Percentiles rank a stretch among this genome's conserved stretches.
These are phyloP conservation scores for Parazoanthus atlanticus DNA, from an alignment of 92 coral and sea anemone species.

Conservation along the genomic window DNA sequence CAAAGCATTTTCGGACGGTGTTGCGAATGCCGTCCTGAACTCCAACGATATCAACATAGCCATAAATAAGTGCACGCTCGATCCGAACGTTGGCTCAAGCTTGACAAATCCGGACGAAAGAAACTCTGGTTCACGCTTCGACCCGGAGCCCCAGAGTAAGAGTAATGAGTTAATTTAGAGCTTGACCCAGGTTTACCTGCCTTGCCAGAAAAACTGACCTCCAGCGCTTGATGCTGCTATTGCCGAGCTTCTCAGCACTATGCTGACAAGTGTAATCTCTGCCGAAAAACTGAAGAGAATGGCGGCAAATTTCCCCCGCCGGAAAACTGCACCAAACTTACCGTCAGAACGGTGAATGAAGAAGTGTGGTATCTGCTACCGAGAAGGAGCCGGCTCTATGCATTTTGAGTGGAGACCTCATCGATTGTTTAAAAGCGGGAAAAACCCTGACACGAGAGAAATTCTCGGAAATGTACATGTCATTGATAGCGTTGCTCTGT, in stretches of 20 bases:
- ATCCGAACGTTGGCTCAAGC: not conserved
- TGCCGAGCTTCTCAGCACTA: not conserved
- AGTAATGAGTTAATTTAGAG: not conserved
- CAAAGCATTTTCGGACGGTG: not conserved
- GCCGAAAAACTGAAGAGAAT: too few relatives aligned
- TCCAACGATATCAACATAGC: not conserved
- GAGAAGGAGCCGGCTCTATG: conserved; percentile 16
- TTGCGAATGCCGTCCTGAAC: not conserved
- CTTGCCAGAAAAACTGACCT: not conserved
- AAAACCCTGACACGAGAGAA: not conserved
- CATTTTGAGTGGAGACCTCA: too few relatives aligned
- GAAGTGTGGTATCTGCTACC: conserved; percentile 33
- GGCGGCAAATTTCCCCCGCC: too few relatives aligned
- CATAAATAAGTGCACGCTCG: not conserved
- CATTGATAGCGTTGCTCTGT: conserved; percentile 30
- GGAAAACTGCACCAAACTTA: not conserved
- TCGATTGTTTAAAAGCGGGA: too few relatives aligned
- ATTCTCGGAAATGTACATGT: conserved; percentile 12
- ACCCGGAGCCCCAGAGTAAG: not conserved
- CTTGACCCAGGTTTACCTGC: not conserved
- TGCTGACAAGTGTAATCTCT: not conserved
- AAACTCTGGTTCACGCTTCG: not conserved
- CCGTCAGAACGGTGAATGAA: conserved; percentile 24
- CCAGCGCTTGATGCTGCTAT: not conserved
- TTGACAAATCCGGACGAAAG: not conserved